Base-by-base conservation (phyloP, 2,888 invertebrate genomes). In the Acronicta aceris region DNA sequence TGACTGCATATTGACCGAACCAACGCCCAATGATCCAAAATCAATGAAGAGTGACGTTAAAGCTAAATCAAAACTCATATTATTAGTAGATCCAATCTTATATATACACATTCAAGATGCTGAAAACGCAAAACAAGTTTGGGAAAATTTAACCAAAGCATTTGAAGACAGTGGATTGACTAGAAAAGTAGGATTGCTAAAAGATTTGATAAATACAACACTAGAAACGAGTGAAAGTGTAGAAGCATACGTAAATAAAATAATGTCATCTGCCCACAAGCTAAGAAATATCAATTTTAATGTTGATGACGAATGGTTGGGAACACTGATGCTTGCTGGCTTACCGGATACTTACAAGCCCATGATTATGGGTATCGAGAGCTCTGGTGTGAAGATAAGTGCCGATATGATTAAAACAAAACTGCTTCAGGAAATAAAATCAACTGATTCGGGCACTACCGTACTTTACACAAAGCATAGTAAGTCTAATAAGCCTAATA, bases 351-450 rank as follows among this genome's bases (percentile, higher is more conserved):
- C 17, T 0, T 69, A 71, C 41, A 61, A 59, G 15, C 69, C 64
- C 0, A 59, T 59, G 54, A 58, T 54, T 8, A 70, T 71, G 65
- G 69, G 41, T 0, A 13, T 77, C 3, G 70, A 73, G 8, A 75
- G 57, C 21, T 76, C 66, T 0, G 63, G 66, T 8, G 43, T 62
- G 0, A 61, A 53, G 17, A 73, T 74, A 8, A 61, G 36, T 36
- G 53, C 71, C 2, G 71, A 74, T 33, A 53, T 36, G 0, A 55
- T 78, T 0, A 73, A 78, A 43, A 54, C 65, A n/a, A 76, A 78
- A 33, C 17, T 74, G 0, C 9, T 76, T 17, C 64, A 55, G 36
- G 58, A 48, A 15, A 45, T 53, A 5, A 58, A 46, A 17, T 38
- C 21, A 5, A n/a, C n/a, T n/a, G n/a, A n/a, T n/a, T 21, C 50